phyloP scores from a whole-genome alignment of 2,797 vertebrate genomes.

The Hypotaenidia philippensis region DNA sequence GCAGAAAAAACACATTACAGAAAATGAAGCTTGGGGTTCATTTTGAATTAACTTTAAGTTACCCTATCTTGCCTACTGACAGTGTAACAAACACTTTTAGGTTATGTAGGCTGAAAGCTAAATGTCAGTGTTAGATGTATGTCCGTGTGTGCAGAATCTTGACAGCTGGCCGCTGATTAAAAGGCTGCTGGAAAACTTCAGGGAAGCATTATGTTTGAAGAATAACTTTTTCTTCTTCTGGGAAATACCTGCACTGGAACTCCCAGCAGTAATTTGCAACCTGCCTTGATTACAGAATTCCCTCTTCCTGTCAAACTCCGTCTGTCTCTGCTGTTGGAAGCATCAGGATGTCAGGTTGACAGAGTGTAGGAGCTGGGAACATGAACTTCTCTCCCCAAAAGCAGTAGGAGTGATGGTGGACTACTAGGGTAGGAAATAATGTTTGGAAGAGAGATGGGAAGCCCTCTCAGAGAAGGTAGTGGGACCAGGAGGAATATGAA shows the following conservation, averaged over 20 bases:
- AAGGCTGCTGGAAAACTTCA: slow-evolving; percentile 63
- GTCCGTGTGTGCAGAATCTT: slow-evolving; percentile 25
- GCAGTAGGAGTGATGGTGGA: neutral
- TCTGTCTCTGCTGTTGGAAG: neutral
- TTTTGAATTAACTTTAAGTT: neutral
- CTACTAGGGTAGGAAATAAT: neutral
- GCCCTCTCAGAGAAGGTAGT: neutral
- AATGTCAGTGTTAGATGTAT: slow-evolving; percentile 34
- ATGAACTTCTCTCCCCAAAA: neutral
- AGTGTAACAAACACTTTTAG: neutral
- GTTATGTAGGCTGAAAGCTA: slow-evolving; percentile 21
- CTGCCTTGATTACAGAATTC: slow-evolving; percentile 57
- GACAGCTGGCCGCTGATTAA: slow-evolving; percentile 53
- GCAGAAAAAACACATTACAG: neutral
- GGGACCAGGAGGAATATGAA: neutral
- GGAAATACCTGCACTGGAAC: slow-evolving; percentile 35
- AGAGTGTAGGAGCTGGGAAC: neutral
- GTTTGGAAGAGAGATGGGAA: neutral
- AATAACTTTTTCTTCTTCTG: slow-evolving; percentile 55
- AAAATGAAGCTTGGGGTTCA: neutral
- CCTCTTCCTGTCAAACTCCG: slow-evolving; percentile 6
- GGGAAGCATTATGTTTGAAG: slow-evolving; percentile 64
- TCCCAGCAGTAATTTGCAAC: slow-evolving; percentile 59
- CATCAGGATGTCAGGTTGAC: neutral
- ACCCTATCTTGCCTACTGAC: neutral